These are phyloP conservation scores for Mallateleia sp. DNA, from an alignment of 2,888 invertebrate species.

Conservation along the genomic window DNA sequence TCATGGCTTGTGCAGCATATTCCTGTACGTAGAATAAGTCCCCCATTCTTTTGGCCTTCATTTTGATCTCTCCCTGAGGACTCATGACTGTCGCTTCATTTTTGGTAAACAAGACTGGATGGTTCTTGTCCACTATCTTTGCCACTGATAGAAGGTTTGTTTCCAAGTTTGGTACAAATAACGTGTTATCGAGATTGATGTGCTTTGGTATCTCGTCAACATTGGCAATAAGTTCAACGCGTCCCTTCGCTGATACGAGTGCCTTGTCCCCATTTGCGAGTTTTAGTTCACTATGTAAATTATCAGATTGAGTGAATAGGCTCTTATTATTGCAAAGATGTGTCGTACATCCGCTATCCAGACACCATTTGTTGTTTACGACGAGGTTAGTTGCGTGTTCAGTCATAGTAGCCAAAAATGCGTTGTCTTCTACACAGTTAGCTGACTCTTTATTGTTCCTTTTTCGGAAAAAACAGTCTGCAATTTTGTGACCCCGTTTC, in stretches of 20 bases:
- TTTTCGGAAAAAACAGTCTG: conserved; percentile 8
- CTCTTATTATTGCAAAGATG: conserved; percentile 3
- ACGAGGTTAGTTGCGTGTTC: neutral
- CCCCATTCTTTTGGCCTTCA: conserved; percentile 30
- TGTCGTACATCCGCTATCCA: conserved; percentile 9
- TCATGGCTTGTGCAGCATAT: neutral
- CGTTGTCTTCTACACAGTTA: neutral
- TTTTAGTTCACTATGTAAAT: neutral
- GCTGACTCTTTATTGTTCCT: neutral
- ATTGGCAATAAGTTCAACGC: neutral
- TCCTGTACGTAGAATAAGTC: conserved; percentile 55
- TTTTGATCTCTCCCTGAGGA: neutral
- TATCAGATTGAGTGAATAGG: neutral
- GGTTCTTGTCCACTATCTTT: conserved; percentile 39
- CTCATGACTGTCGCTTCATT: conserved; percentile 30
- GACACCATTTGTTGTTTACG: conserved; percentile 8
- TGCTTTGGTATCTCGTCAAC: neutral
- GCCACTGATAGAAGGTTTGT: conserved; percentile 10
- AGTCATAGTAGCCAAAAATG: neutral
- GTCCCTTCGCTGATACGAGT: conserved; percentile 2
- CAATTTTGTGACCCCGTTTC: conserved; percentile 19
- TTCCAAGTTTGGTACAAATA: conserved; percentile 4
- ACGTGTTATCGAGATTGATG: conserved; percentile 21
- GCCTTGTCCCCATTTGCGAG: conserved; percentile 8
- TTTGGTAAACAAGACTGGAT: conserved; percentile 40